phyloP scores from a whole-genome alignment of 2,797 vertebrate species.

The Tympanoctomys barrerae region DNA sequence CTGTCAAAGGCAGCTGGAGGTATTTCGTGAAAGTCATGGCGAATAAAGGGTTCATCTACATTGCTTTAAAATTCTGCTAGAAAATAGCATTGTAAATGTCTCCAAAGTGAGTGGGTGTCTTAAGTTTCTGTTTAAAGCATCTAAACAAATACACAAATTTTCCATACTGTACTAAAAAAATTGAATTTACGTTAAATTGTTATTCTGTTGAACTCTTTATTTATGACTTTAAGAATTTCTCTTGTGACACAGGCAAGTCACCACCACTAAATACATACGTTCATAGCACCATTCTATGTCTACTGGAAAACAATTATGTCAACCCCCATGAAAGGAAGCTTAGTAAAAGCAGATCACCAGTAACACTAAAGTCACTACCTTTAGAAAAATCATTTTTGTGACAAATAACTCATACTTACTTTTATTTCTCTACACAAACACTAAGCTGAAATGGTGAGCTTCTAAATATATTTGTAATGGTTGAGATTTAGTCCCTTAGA shows the following conservation, averaged over 20 bases:
- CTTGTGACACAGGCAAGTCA: neutral
- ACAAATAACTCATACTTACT: conserved; percentile 54
- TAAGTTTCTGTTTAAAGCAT: conserved; percentile 64
- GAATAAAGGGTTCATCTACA: conserved; percentile 69
- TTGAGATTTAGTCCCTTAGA: conserved; percentile 47
- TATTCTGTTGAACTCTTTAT: conserved; percentile 44
- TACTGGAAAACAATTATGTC: conserved; percentile 56
- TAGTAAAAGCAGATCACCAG: conserved; percentile 47
- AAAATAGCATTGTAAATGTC: conserved; percentile 41
- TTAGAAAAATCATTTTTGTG: neutral
- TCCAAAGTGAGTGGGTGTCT: conserved; percentile 9
- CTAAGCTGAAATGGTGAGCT: conserved; percentile 49
- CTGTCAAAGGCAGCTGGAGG: conserved; percentile 78
- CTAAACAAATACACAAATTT: conserved; percentile 54
- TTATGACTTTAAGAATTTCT: conserved; percentile 47
- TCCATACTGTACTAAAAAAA: conserved; percentile 36
- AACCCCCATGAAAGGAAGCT: conserved; percentile 6
- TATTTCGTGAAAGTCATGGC: conserved; percentile 56
- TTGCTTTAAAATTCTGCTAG: conserved; percentile 50
- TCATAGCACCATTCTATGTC: neutral
- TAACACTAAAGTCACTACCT: conserved; percentile 4
- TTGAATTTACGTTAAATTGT: conserved; percentile 48
- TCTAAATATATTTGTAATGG: conserved; percentile 43
- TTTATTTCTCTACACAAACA: conserved; percentile 51
- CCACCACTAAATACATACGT: conserved; percentile 17